Conservation (phyloP, 2,888 invertebrate genomes). For the Lasiommata megera region DNA sequence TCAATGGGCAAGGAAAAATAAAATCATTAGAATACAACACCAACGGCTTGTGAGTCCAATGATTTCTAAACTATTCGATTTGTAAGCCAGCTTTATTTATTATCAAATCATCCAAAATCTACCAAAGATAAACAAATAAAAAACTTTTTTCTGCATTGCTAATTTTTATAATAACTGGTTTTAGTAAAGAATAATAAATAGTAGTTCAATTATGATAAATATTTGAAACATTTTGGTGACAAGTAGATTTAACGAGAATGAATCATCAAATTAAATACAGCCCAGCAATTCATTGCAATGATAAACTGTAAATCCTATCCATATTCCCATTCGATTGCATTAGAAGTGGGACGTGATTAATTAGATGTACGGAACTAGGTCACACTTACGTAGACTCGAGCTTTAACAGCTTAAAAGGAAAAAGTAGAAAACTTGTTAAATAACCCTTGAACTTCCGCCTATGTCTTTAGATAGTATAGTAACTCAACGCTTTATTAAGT, state of each 20-base stretch:
- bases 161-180: too few species aligned
- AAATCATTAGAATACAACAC: not conserved
- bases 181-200: too few species aligned
- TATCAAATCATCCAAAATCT: too few species aligned
- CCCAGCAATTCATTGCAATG: slow-evolving; percentile 1
- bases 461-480: too few species aligned
- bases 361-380: slow-evolving; percentile 22
- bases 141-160: too few species aligned
- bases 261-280: slow-evolving; percentile 11
- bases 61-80: not conserved
- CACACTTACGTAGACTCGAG: slow-evolving; percentile 4
- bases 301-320: slow-evolving; percentile 21
- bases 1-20: not conserved
- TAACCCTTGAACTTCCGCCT: too few species aligned
- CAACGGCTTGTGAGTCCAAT: not conserved
- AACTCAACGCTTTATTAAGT: too few species aligned
- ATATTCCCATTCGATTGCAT: slow-evolving; percentile 14
- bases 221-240: not conserved
- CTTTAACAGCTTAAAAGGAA: not conserved
- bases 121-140: too few species aligned
- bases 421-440: too few species aligned
- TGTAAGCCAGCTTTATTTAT: too few species aligned
- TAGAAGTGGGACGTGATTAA: slow-evolving; percentile 28
- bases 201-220: too few species aligned
- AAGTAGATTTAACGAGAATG: not conserved